Base-by-base conservation (phyloP, 2,113 vertebrate genomes). In the Vulpes ferrilata region DNA sequence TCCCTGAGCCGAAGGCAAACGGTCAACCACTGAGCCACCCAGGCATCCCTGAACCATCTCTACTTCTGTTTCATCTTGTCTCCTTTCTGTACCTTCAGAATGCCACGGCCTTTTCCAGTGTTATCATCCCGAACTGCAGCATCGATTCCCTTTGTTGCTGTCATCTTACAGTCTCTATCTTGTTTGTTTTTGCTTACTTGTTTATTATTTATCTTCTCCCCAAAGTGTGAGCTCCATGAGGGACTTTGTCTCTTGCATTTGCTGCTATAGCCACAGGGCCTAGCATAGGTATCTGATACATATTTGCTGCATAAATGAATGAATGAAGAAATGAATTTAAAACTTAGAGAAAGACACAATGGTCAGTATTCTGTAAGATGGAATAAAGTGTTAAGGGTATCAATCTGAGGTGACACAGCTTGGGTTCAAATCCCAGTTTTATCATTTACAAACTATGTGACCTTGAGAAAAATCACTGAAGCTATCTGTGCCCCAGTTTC, bases 241-340 rank as follows among this genome's bases (percentile, higher is more conserved):
- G 87, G 9, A 60, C 4, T 22, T 89, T 84, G 4, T 79, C 35
- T 78, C 10, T 93, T 15, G 83, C 73, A 25, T 93, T 93, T 92
- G 38, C 23, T 84, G 20, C 17, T 64, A 23, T 43, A 74, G 20
- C 38, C 57, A 67, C 11, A 96, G 59, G 59, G 2, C 10, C 57
- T 80, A 80, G 43, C n/a, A 73, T 3, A 48, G 62, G 19, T 55
- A 3, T 48, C 19, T 35, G 51, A 13, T 23, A n/a, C 15, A 12
- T 62, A 84, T 79, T 83, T 81, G 5, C 64, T 95, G n/a, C 87
- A 55, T 76, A 93, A 59, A 13, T 43, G 81, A 96, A 35, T 73
- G 20, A 67, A 71, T 11, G 5, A 84, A 73, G 23, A 90, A 92
- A 43, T 96, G 65, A 81, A 82, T 35, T 88, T 53, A 43, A 95